Conservation (phyloP, 2,797 vertebrate species). For the Sebastes matsubarae region DNA sequence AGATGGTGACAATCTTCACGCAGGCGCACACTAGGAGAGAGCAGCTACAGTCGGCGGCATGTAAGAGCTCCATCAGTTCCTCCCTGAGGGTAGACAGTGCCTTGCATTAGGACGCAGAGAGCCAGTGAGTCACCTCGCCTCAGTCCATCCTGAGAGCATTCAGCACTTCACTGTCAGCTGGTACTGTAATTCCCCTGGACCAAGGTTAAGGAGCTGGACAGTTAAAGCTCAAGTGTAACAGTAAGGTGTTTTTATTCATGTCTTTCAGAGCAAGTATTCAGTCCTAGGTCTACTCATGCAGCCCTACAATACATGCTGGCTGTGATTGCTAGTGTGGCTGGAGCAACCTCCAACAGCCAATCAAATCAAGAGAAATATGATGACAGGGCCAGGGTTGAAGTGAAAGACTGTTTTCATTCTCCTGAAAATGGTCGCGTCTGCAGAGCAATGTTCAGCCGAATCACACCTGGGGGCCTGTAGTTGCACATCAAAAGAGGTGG, state of each 20-base stretch:
- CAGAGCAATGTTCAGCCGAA: not conserved
- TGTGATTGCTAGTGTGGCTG: not conserved
- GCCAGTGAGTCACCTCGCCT: slow-evolving; percentile 76
- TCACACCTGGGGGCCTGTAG: slow-evolving; percentile 16
- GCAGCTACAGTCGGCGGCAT: slow-evolving; percentile 30
- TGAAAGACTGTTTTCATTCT: not conserved
- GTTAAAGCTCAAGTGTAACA: slow-evolving; percentile 24
- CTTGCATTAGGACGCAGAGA: slow-evolving; percentile 66
- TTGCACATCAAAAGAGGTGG: slow-evolving; percentile 15
- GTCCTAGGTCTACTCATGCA: not conserved
- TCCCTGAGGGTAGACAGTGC: slow-evolving; percentile 59
- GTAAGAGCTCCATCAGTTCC: slow-evolving; percentile 68
- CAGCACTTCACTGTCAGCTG: slow-evolving; percentile 67
- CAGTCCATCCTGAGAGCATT: slow-evolving; percentile 63
- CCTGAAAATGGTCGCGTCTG: slow-evolving; percentile 8
- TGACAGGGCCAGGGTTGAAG: not conserved
- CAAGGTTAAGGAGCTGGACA: slow-evolving; percentile 58
- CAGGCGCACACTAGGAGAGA: not conserved
- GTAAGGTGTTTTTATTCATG: slow-evolving; percentile 24
- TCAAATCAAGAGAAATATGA: not conserved
- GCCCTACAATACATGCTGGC: not conserved
- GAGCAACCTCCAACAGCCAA: not conserved
- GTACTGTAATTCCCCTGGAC: slow-evolving; percentile 43
- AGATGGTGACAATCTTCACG: slow-evolving; percentile 19
- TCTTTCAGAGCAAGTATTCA: not conserved